Evolutionary conservation across 2,113 vertebrate genomes (phyloP).

Genomic region (Oxyruncus cristatus): DNA sequence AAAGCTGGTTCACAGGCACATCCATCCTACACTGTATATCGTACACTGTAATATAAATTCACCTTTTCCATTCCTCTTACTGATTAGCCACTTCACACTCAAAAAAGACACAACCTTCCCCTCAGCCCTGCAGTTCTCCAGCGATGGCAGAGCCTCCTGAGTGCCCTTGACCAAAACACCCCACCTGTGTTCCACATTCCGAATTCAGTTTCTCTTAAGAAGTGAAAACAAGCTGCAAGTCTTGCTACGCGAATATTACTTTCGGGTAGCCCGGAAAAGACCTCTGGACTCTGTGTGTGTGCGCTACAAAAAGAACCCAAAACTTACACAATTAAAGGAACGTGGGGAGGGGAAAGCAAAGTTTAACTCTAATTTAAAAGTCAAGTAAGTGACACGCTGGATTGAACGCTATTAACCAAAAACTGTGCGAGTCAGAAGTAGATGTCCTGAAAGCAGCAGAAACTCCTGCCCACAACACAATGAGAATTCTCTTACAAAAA

Average conservation of each 20-base stretch:
- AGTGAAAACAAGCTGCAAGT: background rate
- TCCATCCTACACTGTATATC: accelerated
- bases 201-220: background rate
- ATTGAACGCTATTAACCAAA: background rate
- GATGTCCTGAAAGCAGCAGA: constrained; percentile 3
- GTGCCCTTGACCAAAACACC: background rate
- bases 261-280: background rate
- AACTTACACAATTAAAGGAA: background rate
- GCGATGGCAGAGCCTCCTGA: accelerated
- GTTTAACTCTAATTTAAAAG: background rate
- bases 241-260: background rate
- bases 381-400: background rate
- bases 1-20: background rate
- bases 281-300: background rate
- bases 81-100: background rate
- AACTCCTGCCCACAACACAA: constrained; percentile 10
- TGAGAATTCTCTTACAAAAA: background rate
- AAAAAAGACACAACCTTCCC: background rate
- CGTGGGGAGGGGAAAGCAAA: background rate
- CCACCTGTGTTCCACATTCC: background rate
- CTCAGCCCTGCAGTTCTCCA: background rate
- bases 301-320: background rate
- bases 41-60: accelerated
- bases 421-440: background rate
- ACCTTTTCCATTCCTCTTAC: background rate